A percentile compares a stretch with the other conserved stretches of the same genome.
These are phyloP conservation scores for Chaenogobius annularis DNA, from an alignment of 2,113 vertebrate genomes.

Conservation along the genomic window DNA sequence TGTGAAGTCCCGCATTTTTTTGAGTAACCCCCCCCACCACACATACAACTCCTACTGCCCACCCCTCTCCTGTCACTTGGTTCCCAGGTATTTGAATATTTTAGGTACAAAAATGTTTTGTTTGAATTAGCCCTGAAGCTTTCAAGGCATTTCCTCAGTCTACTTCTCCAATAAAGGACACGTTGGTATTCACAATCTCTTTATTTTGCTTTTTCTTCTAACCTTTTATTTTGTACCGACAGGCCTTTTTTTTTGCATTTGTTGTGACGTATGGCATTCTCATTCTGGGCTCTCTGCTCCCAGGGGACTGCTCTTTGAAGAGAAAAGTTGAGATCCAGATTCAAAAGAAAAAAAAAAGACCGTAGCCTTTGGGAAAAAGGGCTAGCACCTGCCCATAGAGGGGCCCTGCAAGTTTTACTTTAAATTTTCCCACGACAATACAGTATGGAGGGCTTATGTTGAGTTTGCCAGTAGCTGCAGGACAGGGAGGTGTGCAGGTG, in stretches of 20 bases:
- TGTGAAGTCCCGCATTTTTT: constrained; percentile 21
- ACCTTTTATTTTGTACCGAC: constrained; percentile 63
- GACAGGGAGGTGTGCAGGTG: constrained; percentile 55
- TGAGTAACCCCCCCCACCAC: not conserved
- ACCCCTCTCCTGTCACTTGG: constrained; percentile 27
- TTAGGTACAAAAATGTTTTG: constrained; percentile 19
- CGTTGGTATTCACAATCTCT: constrained; percentile 45
- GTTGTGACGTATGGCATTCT: constrained; percentile 69
- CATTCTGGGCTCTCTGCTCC: constrained; percentile 67
- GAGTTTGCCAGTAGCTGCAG: constrained; percentile 46
- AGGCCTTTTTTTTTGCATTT: constrained; percentile 62
- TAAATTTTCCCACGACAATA: constrained; percentile 68
- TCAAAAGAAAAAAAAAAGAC: constrained; percentile 70
- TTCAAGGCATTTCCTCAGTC: constrained; percentile 56
- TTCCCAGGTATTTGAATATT: constrained; percentile 40
- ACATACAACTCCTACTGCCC: too few species aligned
- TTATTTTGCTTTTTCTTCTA: constrained; percentile 47
- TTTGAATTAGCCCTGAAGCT: constrained; percentile 52
- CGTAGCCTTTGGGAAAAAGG: constrained; percentile 69
- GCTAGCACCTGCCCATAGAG: constrained; percentile 74
- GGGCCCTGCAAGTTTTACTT: constrained; percentile 53
- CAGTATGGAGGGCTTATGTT: constrained; percentile 46
- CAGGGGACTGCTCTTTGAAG: constrained; percentile 75
- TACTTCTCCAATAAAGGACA: constrained; percentile 59
- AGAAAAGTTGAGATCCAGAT: constrained; percentile 75